These are phyloP conservation scores for Cheirogaleus major DNA, from an alignment of 2,797 vertebrate genomes.

Conservation along the genomic window DNA sequence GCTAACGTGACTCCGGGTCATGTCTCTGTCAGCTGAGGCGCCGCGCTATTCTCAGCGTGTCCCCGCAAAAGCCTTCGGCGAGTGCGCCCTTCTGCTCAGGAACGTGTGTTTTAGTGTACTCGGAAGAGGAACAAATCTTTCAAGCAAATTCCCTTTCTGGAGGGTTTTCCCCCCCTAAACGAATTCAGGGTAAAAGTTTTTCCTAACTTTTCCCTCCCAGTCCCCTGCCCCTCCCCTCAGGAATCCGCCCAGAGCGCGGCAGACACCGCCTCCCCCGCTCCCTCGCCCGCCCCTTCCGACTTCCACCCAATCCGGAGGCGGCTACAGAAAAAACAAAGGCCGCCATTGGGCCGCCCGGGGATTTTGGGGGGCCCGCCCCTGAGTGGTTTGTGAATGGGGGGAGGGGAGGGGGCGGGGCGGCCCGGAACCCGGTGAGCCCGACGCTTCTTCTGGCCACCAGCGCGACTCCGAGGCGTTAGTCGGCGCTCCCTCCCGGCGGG, in stretches of 20 bases:
- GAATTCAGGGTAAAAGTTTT: slow-evolving; percentile 72
- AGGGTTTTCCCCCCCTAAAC: neutral
- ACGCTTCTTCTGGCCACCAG: slow-evolving; percentile 79
- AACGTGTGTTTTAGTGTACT: slow-evolving; percentile 19
- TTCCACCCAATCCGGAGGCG: slow-evolving; percentile 86
- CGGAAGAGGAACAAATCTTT: slow-evolving; percentile 53
- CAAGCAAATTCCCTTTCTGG: slow-evolving; percentile 56
- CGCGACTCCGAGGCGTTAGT: slow-evolving; percentile 61
- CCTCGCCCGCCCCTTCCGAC: slow-evolving; percentile 59
- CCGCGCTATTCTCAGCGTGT: neutral
- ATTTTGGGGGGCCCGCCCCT: slow-evolving; percentile 80
- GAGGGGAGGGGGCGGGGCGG: slow-evolving; percentile 74
- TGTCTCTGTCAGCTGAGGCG: neutral
- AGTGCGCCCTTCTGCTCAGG: neutral
- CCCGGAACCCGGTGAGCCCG: slow-evolving; percentile 21
- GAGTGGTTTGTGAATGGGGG: slow-evolving; percentile 91
- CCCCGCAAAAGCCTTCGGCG: neutral
- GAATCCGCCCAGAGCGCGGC: slow-evolving; percentile 76
- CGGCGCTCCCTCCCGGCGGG: slow-evolving; percentile 40
- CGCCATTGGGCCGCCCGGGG: slow-evolving; percentile 86
- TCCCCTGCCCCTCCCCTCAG: slow-evolving; percentile 65
- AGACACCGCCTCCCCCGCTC: slow-evolving; percentile 41
- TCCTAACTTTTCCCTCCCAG: slow-evolving; percentile 70
- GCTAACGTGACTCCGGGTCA: neutral
- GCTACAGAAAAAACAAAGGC: slow-evolving; percentile 88